Conservation (phyloP, 2,797 vertebrate species). For the Microcaecilia unicolor region DNA sequence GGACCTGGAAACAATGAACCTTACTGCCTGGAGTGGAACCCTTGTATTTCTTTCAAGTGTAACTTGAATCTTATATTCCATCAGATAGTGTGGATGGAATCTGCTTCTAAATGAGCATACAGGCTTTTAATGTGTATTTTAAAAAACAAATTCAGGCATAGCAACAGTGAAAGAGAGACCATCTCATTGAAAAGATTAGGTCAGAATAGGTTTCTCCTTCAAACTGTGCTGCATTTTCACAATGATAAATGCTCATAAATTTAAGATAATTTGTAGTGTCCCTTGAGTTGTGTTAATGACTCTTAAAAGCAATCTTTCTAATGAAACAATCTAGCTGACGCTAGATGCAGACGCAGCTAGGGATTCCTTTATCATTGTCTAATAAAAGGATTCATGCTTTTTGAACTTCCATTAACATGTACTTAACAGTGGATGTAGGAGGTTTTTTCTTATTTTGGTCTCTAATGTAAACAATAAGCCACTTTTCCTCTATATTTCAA, state of each 20-base stretch:
- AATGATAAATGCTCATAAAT: slow-evolving; percentile 11
- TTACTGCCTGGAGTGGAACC: not conserved
- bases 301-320: slow-evolving; percentile 4
- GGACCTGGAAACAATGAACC: not conserved
- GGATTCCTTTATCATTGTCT: too few relatives aligned
- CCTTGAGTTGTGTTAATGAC: slow-evolving; percentile 13
- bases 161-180: not conserved
- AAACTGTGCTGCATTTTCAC: not conserved
- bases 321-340: slow-evolving; percentile 17
- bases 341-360: too few relatives aligned
- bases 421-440: too few relatives aligned
- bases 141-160: not conserved
- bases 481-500: too few relatives aligned
- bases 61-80: slow-evolving; percentile 1
- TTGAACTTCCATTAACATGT: too few relatives aligned
- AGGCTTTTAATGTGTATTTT: not conserved
- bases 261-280: slow-evolving; percentile 5
- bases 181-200: not conserved
- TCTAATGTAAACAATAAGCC: too few relatives aligned
- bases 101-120: not conserved
- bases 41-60: not conserved
- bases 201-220: not conserved
- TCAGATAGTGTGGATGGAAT: not conserved
- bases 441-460: too few relatives aligned
- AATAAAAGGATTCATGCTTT: too few relatives aligned